Conservation (phyloP, 2,113 vertebrate species). For the Orcinus orca region DNA sequence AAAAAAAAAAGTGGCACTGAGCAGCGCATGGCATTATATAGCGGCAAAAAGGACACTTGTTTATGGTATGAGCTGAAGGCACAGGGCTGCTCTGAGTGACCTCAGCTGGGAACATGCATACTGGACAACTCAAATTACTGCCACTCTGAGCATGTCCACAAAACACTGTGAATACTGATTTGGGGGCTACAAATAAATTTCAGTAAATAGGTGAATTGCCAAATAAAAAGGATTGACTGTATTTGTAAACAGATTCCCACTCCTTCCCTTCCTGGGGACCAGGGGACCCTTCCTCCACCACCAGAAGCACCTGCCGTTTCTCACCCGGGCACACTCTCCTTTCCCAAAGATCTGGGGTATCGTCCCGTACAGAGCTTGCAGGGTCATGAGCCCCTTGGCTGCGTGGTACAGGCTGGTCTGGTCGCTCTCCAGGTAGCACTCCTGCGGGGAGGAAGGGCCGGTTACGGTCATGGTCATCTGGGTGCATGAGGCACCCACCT, state of each 20-base stretch:
- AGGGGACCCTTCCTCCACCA: not conserved
- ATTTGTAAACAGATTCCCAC: not conserved
- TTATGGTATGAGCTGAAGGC: not conserved
- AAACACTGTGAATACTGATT: fast-evolving
- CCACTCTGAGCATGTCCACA: fast-evolving
- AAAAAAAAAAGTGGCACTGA: too few species aligned
- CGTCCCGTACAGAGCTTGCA: constrained; percentile 96
- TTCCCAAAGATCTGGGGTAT: constrained; percentile 98
- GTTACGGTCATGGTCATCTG: fast-evolving
- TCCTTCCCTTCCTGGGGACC: not conserved
- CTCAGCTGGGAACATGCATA: not conserved
- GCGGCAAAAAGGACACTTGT: not conserved
- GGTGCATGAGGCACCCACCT: not conserved
- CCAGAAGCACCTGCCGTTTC: not conserved
- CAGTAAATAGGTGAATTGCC: not conserved
- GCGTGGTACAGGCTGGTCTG: constrained; percentile 97
- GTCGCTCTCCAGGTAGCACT: constrained; percentile 97
- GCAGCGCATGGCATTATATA: fast-evolving
- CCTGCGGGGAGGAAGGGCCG: constrained; percentile 79
- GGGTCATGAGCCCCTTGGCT: constrained; percentile 96
- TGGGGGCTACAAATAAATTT: fast-evolving
- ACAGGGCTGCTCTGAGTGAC: not conserved
- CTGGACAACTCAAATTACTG: fast-evolving
- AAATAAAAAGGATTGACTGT: not conserved
- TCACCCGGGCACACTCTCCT: constrained; percentile 96